Conservation (phyloP, 2,113 vertebrate genomes). For the Gila orcuttii region DNA sequence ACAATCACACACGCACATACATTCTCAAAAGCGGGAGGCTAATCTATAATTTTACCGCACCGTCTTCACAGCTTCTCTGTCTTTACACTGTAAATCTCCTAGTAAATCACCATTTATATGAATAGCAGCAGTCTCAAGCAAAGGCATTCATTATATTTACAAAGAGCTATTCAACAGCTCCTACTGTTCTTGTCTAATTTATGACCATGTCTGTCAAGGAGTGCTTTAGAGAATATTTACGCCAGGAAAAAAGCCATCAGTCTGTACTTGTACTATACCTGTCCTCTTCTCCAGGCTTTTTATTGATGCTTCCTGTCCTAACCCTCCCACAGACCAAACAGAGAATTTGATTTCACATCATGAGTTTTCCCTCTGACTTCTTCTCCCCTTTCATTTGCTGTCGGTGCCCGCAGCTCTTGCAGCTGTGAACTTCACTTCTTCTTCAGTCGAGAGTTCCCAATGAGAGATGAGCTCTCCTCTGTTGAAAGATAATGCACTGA, state of each 20-base stretch:
- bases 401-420: constrained; percentile 31
- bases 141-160: constrained; percentile 48
- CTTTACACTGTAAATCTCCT: constrained; percentile 38
- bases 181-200: constrained; percentile 44
- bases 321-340: constrained; percentile 56
- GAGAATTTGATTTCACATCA: constrained; percentile 60
- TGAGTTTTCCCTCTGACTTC: constrained; percentile 47
- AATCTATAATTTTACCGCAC: not conserved
- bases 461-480: constrained; percentile 1
- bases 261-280: constrained; percentile 58
- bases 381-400: constrained; percentile 22
- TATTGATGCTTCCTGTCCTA: constrained; percentile 59
- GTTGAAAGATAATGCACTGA: constrained; percentile 16
- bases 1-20: not conserved
- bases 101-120: constrained; percentile 38
- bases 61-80: not conserved
- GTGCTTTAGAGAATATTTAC: constrained; percentile 62
- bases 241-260: constrained; percentile 52
- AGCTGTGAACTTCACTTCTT: constrained; percentile 42
- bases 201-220: constrained; percentile 52
- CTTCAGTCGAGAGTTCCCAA: not conserved
- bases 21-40: not conserved
- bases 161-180: constrained; percentile 50
- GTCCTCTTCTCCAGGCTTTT: constrained; percentile 60
- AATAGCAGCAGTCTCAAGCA: constrained; percentile 47